A percentile compares a stretch with the other conserved stretches of the same genome.
These are phyloP conservation scores for Microcaecilia unicolor DNA, from an alignment of 2,797 vertebrate species.

Conservation along the genomic window DNA sequence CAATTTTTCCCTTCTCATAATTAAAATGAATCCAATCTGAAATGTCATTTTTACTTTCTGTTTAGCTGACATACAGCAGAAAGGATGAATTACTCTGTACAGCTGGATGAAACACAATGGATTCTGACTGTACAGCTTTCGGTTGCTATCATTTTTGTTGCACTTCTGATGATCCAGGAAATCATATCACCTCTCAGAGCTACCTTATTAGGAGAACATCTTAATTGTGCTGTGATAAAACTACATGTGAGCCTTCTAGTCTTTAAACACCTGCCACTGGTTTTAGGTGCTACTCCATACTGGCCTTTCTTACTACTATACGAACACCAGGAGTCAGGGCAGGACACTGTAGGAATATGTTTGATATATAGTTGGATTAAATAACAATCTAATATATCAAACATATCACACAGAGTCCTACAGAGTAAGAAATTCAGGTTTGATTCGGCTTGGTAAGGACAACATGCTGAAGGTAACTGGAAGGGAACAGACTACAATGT, in stretches of 20 bases:
- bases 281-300: slow-evolving; percentile 24
- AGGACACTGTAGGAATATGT: slow-evolving; percentile 99
- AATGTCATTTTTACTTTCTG: slow-evolving; percentile 1
- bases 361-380: slow-evolving; percentile 99
- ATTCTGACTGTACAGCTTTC: neutral
- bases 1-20: neutral
- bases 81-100: neutral
- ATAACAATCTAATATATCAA: slow-evolving; percentile 99
- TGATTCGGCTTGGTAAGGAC: slow-evolving; percentile 51
- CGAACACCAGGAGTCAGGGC: slow-evolving; percentile 83
- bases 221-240: too few species aligned
- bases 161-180: neutral
- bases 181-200: neutral
- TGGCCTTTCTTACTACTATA: slow-evolving; percentile 36
- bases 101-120: slow-evolving; percentile 4
- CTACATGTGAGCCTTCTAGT: slow-evolving; percentile 22
- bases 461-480: slow-evolving; percentile 16
- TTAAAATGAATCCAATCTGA: neutral
- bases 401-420: slow-evolving; percentile 99
- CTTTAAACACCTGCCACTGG: slow-evolving; percentile 18
- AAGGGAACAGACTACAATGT: slow-evolving; percentile 7
- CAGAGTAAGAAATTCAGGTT: slow-evolving; percentile 86
- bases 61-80: neutral
- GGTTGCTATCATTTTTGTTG: slow-evolving; percentile 3
- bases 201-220: slow-evolving; percentile 6